Base-by-base conservation (phyloP, 2,888 invertebrate species). In the Noctua janthina region DNA sequence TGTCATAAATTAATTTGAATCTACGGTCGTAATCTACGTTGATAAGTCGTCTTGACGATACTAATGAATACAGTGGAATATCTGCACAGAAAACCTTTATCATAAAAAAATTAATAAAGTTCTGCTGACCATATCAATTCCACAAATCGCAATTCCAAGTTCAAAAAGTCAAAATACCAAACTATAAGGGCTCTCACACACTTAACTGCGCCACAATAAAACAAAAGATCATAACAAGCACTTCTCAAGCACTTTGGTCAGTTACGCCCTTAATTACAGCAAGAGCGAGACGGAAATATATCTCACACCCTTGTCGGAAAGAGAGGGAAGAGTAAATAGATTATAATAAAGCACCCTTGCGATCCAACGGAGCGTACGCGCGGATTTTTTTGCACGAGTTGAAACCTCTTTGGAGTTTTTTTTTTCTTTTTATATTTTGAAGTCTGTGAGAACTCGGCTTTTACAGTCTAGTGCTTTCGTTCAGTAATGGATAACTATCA, bases 161-260 rank as follows among this genome's bases (percentile, higher is more conserved):
- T 86, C 88, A 83, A 94, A 94, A 93, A 94, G 94, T 95, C 94
- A 94, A 94, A 91, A 88, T 82, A 90, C 87, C 89, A 91, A 89
- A 85, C 84, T 85, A 83, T 89, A 93, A 96, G 94, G 83, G 92
- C 91, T 87, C 94, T 94, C 87, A 86, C 89, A 92, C 92, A 92
- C 93, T 93, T 92, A 90, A 92, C 91, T 82, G 89, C 89, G 82
- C 88, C 88, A 94, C 91, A 94, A 94, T 94, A 94, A 96, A 93
- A 96, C 95, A 96, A 96, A 94, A 93, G 94, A 94, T 95, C 95
- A 95, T 92, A 95, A 95, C 94, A 95, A 94, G 94, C 94, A 93
- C 96, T 95, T 93, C 93, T 94, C 93, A 94, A 93, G 93, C 91
- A 93, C 94, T 93, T 94, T 93, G 95, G 96, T 95, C 96, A 94